These are phyloP conservation scores for Petrolisthes manimaculis DNA, from an alignment of 2,888 invertebrate species.

Conservation along the genomic window DNA sequence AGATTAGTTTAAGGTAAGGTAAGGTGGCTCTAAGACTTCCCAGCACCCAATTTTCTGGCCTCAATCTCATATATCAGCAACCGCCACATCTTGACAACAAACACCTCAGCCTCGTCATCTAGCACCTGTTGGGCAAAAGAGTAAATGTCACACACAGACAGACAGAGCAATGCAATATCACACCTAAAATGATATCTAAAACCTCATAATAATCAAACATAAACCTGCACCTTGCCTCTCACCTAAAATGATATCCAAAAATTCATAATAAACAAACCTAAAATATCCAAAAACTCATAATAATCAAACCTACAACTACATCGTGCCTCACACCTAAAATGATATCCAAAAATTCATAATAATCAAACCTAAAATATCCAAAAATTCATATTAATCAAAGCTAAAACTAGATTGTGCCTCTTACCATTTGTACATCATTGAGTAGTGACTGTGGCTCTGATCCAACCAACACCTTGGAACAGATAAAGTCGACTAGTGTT, in stretches of 20 bases:
- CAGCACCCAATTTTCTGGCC: slow-evolving; percentile 90
- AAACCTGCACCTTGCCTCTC: not conserved
- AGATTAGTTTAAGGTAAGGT: not conserved
- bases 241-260: slow-evolving; percentile 5
- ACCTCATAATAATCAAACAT: not conserved
- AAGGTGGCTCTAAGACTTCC: slow-evolving; percentile 45
- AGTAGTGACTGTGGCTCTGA: slow-evolving; percentile 94
- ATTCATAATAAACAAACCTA: too few species aligned
- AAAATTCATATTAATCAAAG: too few species aligned
- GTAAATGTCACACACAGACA: too few species aligned
- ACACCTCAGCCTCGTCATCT: slow-evolving; percentile 99
- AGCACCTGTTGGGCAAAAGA: slow-evolving; percentile 80
- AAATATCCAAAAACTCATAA: slow-evolving; percentile 38
- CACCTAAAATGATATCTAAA: not conserved
- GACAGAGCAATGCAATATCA: not conserved
- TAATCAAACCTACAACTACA: slow-evolving; percentile 8
- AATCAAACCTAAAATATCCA: too few species aligned
- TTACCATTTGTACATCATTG: slow-evolving; percentile 98
- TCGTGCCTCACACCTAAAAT: slow-evolving; percentile 95
- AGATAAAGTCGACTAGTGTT: slow-evolving; percentile 98
- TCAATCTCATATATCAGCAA: slow-evolving; percentile 99
- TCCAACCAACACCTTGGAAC: slow-evolving; percentile 95
- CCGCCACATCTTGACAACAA: slow-evolving; percentile 99
- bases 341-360: too few species aligned
- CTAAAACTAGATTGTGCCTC: too few species aligned